Evolutionary conservation across 2,888 invertebrate genomes (phyloP).

Genomic region (Graphium colonna): DNA sequence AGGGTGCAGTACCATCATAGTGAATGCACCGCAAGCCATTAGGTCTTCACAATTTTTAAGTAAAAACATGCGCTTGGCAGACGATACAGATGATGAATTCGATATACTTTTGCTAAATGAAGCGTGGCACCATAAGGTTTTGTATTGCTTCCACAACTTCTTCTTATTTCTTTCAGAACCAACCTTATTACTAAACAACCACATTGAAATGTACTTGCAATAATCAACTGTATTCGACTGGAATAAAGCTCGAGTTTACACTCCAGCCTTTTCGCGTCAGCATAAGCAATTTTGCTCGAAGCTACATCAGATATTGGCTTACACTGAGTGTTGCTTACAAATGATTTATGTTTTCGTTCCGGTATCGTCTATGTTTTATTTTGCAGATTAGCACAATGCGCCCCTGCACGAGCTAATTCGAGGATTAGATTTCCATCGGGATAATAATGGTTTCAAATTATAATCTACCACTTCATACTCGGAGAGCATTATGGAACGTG

Average conservation of each 20-base stretch:
- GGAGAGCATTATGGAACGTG: no score
- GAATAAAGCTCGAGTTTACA: no score
- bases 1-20: conserved; percentile 38
- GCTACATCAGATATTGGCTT: conserved; percentile 52
- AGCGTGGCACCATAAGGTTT: conserved; percentile 65
- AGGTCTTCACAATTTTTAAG: conserved; percentile 39
- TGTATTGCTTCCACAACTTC: conserved; percentile 40
- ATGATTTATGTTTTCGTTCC: conserved; percentile 61
- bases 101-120: conserved; percentile 78
- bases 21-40: conserved; percentile 43
- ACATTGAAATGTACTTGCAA: no score
- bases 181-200: conserved; percentile 27
- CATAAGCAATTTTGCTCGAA: conserved; percentile 34
- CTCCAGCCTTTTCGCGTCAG: conserved; percentile 10
- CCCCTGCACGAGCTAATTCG: conserved; percentile 14
- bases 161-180: conserved; percentile 50
- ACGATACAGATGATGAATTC: conserved; percentile 67
- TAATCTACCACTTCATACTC: neutral
- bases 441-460: neutral
- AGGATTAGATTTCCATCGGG: conserved; percentile 17
- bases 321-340: conserved; percentile 50
- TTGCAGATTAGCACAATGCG: conserved; percentile 23
- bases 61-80: conserved; percentile 55
- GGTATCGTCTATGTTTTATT: conserved; percentile 43
- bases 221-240: no score